Conservation (phyloP, 2,888 invertebrate genomes). For the Caenorhabditis zanzibari region DNA sequence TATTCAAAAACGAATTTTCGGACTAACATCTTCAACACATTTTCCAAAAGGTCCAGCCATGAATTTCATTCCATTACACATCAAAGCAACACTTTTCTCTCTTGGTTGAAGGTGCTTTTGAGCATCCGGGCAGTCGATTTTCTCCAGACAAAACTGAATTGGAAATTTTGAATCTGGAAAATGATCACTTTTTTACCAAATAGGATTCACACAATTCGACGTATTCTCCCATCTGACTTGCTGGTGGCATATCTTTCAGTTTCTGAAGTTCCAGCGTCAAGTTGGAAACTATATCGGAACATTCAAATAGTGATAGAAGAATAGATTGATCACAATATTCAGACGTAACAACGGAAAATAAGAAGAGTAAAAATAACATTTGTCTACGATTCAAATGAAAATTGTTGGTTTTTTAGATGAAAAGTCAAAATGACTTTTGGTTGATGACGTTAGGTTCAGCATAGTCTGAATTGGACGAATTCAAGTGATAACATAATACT, state of each 20-base stretch:
- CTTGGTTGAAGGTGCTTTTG: constrained; percentile 37
- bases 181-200: constrained; percentile 17
- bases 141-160: constrained; percentile 25
- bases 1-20: neutral
- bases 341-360: neutral
- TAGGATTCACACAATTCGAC: constrained; percentile 34
- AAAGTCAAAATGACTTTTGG: constrained; percentile 15
- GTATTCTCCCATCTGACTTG: constrained; percentile 28
- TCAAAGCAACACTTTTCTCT: constrained; percentile 24
- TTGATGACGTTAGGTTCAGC: neutral
- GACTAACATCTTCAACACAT: constrained; percentile 11
- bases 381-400: neutral
- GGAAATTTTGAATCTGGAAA: neutral
- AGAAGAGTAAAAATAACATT: neutral
- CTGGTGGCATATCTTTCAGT: constrained; percentile 25
- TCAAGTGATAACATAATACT: constrained; percentile 7
- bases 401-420: constrained; percentile 1
- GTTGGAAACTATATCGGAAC: constrained; percentile 40
- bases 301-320: constrained; percentile 25
- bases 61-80: constrained; percentile 19
- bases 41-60: constrained; percentile 18
- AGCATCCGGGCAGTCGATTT: constrained; percentile 38
- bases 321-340: constrained; percentile 42
- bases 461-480: constrained; percentile 24
- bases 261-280: constrained; percentile 26